These are phyloP conservation scores for Progne subis DNA, from an alignment of 2,113 vertebrate genomes.

Conservation along the genomic window DNA sequence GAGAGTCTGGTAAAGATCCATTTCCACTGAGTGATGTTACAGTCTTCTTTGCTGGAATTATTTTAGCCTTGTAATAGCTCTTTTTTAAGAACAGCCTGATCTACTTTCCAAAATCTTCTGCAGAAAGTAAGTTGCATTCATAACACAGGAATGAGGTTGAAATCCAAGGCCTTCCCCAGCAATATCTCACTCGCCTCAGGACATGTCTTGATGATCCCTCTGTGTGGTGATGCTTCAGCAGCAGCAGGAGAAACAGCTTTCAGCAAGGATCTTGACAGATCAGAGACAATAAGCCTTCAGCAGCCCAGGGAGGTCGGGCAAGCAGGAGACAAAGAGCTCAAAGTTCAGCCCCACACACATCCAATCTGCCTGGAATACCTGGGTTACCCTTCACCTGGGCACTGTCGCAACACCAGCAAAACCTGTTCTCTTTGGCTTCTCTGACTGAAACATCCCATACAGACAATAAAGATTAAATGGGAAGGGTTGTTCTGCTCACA, in stretches of 20 bases:
- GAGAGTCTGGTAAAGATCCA: not conserved
- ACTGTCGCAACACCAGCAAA: not conserved
- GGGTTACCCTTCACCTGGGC: not conserved
- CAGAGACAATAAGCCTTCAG: not conserved
- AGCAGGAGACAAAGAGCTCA: not conserved
- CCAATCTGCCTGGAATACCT: not conserved
- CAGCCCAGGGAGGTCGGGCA: not conserved
- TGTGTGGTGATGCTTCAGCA: not conserved
- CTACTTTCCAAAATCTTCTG: not conserved
- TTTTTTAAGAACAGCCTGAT: constrained; percentile 1
- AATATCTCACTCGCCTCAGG: not conserved
- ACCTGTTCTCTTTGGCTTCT: not conserved
- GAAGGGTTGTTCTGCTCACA: rapidly evolving
- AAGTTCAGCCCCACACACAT: not conserved
- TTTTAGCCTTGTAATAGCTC: constrained; percentile 14
- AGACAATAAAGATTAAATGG: not conserved
- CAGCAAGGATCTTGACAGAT: not conserved
- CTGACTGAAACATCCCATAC: not conserved
- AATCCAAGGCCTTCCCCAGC: not conserved
- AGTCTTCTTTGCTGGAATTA: not conserved
- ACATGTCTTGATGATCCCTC: not conserved
- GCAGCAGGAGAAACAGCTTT: not conserved
- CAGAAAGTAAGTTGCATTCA: not conserved
- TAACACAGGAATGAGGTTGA: not conserved
- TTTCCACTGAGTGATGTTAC: constrained; percentile 21